Conservation (phyloP, 2,888 invertebrate species). For the Pardosa pseudoannulata region DNA sequence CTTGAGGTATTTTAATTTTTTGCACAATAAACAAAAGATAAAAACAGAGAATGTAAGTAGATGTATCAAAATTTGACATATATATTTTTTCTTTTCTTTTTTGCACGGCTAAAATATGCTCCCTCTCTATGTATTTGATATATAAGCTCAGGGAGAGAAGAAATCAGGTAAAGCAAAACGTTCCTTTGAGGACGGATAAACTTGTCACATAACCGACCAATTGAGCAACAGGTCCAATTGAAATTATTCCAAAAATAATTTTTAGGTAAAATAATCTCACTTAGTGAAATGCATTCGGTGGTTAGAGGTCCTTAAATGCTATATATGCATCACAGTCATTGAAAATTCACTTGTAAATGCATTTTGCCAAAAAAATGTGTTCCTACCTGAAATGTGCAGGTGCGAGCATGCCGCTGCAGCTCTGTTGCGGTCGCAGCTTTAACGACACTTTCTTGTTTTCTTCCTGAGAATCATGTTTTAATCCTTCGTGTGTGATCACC, state of each 20-base stretch:
- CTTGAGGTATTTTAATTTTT: constrained; percentile 1
- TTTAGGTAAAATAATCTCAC: constrained; percentile 16
- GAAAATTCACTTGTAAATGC: background rate
- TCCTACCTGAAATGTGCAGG: constrained; percentile 43
- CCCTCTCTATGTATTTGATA: background rate
- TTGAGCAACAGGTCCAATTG: constrained; percentile 25
- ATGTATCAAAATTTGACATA: constrained; percentile 28
- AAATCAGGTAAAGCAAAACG: background rate
- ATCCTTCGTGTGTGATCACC: background rate
- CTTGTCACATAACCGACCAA: background rate
- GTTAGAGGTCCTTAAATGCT: background rate
- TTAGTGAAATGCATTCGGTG: constrained; percentile 11
- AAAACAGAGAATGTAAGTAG: constrained; percentile 19
- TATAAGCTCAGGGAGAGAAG: constrained; percentile 37
- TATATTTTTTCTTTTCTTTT: background rate
- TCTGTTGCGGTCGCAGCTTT: background rate
- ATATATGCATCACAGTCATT: background rate
- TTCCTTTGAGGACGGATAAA: constrained; percentile 34
- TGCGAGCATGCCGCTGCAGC: background rate
- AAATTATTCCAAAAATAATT: constrained; percentile 9
- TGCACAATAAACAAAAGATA: background rate
- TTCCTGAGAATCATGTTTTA: background rate
- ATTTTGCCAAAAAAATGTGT: constrained; percentile 22
- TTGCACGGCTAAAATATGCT: background rate
- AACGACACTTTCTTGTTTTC: background rate